Evolutionary conservation across 1,140 invertebrate genomes (phyloP).

Genomic region (Drosophila quadrilineata): DNA sequence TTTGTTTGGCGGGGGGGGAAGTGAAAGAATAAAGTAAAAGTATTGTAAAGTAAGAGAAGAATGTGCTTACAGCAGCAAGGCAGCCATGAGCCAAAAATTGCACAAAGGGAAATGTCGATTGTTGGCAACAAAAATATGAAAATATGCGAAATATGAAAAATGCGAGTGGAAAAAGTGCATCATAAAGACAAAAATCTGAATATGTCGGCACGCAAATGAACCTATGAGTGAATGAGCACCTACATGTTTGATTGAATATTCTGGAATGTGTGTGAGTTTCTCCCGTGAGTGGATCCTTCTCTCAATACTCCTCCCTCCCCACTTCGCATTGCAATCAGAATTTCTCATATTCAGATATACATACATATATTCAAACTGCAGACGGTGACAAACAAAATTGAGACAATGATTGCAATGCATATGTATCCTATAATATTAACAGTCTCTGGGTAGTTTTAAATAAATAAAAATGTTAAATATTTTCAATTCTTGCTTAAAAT

Average conservation of each 20-base stretch:
- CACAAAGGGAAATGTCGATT: slow-evolving; percentile 40
- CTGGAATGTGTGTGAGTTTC: slow-evolving; percentile 47
- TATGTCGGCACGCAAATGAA: slow-evolving; percentile 46
- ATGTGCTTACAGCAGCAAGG: slow-evolving; percentile 9
- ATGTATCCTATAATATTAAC: too few relatives aligned
- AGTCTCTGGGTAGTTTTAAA: too few relatives aligned
- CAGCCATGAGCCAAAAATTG: slow-evolving; percentile 29
- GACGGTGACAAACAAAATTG: slow-evolving; percentile 25
- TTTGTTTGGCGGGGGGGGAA: background rate
- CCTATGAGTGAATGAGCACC: slow-evolving; percentile 49
- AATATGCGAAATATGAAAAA: background rate
- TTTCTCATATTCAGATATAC: slow-evolving; percentile 33
- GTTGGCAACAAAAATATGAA: background rate
- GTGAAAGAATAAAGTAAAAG: slow-evolving; percentile 2
- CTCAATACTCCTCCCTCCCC: background rate
- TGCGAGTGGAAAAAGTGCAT: background rate
- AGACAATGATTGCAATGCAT: too few relatives aligned
- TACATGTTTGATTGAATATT: slow-evolving; percentile 70
- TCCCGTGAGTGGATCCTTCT: too few relatives aligned
- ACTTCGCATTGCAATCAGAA: too few relatives aligned
- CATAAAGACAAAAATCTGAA: slow-evolving; percentile 39
- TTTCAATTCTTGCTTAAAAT: too few relatives aligned
- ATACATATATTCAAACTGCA: slow-evolving; percentile 27
- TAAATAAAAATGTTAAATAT: too few relatives aligned
- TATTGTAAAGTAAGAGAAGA: background rate